phyloP scores from a whole-genome alignment of 2,113 vertebrate genomes.

The Lepisosteus osseus region DNA sequence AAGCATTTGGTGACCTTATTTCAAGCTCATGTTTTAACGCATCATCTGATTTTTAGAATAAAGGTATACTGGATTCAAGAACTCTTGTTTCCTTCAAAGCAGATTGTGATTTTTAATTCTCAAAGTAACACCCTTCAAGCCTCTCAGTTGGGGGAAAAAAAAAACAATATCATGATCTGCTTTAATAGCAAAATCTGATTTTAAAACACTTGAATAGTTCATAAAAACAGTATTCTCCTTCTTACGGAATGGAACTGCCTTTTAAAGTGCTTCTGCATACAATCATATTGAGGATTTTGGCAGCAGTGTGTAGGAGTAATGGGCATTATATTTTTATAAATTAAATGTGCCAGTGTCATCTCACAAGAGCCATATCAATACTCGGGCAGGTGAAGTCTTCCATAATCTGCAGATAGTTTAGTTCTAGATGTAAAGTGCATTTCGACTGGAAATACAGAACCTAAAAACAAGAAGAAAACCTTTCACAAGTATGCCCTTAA shows the following conservation, averaged over 20 bases:
- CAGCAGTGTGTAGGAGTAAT: background rate
- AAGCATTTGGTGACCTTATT: too few species aligned
- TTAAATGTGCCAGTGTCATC: constrained; percentile 21
- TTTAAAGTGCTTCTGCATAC: constrained; percentile 4
- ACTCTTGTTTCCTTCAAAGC: too few species aligned
- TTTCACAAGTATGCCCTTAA: too few species aligned
- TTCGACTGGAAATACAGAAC: background rate
- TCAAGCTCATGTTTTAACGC: too few species aligned
- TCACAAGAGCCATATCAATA: constrained; percentile 10
- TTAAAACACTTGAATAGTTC: background rate
- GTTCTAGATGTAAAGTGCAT: too few species aligned
- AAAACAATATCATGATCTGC: background rate
- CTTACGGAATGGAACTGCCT: constrained; percentile 2
- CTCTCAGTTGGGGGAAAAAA: background rate
- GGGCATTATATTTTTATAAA: constrained; percentile 24
- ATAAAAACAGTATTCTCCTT: background rate
- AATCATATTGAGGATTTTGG: constrained; percentile 15
- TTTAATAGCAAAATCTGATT: constrained; percentile 2
- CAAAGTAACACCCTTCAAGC: background rate
- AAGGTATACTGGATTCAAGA: too few species aligned
- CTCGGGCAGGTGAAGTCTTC: background rate
- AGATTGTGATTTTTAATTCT: too few species aligned
- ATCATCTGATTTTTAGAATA: too few species aligned
- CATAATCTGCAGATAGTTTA: too few species aligned
- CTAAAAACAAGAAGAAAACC: background rate